Evolutionary conservation across 2,113 vertebrate species (phyloP), one percentile per base, ranked within the genome.

Genomic region (Cephalopterus ornatus): DNA sequence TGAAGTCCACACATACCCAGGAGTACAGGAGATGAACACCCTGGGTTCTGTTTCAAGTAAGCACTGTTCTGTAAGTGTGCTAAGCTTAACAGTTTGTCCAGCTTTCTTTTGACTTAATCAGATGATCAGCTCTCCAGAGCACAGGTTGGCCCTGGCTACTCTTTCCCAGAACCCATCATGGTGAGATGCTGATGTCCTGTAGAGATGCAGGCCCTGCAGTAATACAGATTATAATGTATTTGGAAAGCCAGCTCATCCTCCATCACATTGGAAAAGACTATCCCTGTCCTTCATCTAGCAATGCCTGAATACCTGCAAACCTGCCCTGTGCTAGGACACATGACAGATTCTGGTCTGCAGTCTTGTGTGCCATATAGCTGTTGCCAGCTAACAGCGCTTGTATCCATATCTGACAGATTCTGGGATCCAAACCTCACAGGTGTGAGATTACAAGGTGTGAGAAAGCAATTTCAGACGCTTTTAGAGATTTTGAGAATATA

Each of bases 101-200:
- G 28, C 39, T 89, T 89, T 68, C 49, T 30, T 30, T 46, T 53
- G 47, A 33, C 26, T 58, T n/a, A 59, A 33, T 11, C 0, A 2
- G 50, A 70, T 44, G 33, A 62, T 37, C 44, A 62, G 9, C 56
- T 50, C 77, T 66, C 37, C 62, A 77, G 65, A 59, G 33, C 32
- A 37, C 0, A 1, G 24, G 3, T 2, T 81, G n/a, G 37, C 26
- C 37, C 17, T 37, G 32, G 12, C 22, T 81, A 5, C 30, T 68
- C 26, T 52, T n/a, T 53, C 42, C 65, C 61, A 81, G 55, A 74
- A 28, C 4, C 9, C 1, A 0, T n/a, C 14, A 21, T 16, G 11
- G 33, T 26, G 33, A 89, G 41, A 13, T 32, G 52, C 30, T 55
- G 14, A 55, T 55, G 35, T 67, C 41, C 42, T 35, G 20, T 9